phyloP scores from a whole-genome alignment of 1,140 invertebrate genomes.

The Drosophila rufa region DNA sequence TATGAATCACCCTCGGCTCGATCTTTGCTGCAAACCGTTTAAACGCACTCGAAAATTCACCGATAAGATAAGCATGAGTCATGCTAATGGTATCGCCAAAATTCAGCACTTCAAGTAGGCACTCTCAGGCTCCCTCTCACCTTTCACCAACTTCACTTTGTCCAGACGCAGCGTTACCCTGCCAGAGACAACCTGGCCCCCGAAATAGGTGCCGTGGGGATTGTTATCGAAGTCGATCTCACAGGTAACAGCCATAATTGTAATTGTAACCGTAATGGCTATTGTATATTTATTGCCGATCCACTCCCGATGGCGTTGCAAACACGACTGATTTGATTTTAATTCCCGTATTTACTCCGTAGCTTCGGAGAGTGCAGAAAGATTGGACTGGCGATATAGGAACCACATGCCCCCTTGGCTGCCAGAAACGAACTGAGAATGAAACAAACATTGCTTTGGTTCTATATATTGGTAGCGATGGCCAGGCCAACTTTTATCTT shows the following conservation, averaged over 20 bases:
- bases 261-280: conserved; percentile 23
- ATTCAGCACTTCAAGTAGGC: not conserved
- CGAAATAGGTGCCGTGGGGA: conserved; percentile 85
- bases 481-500: conserved; percentile 63
- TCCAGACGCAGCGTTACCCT: conserved; percentile 85
- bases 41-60: conserved; percentile 24
- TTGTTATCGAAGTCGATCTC: conserved; percentile 85
- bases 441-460: conserved; percentile 54
- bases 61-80: conserved; percentile 57
- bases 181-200: conserved; percentile 86
- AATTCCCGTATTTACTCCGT: conserved; percentile 42
- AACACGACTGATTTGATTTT: conserved; percentile 68
- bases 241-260: conserved; percentile 70
- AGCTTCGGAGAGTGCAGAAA: conserved; percentile 8
- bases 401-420: conserved; percentile 29
- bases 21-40: conserved; percentile 34
- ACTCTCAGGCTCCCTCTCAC: conserved; percentile 59
- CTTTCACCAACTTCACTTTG: conserved; percentile 85
- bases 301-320: conserved; percentile 37
- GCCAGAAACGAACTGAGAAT: conserved; percentile 65
- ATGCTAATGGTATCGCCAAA: conserved; percentile 13
- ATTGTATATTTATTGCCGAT: conserved; percentile 26
- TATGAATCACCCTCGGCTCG: conserved; percentile 31
- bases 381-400: conserved; percentile 13
- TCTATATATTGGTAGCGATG: conserved; percentile 27